Evolutionary conservation across 2,113 vertebrate species (phyloP), one percentile per base, ranked within the genome.

Genomic region (Corythoichthys haematopterus): DNA sequence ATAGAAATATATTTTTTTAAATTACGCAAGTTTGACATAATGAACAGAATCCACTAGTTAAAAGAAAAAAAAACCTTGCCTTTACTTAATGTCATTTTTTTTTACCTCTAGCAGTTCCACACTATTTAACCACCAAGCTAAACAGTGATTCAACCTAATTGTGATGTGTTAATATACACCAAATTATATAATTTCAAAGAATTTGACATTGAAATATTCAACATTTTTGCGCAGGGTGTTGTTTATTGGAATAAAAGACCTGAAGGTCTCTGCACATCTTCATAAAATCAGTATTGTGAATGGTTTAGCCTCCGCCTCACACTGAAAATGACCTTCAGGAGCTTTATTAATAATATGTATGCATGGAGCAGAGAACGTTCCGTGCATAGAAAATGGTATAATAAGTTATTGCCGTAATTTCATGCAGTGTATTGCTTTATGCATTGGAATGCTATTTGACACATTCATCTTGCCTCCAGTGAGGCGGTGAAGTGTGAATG

Each of bases 401-500:
- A 33, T 55, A 58, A 37, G 56, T 36, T 58, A 15, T 15, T 58
- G 0, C 9, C 10, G 2, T 33, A 9, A n/a, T 55, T 57, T 37
- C 36, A 43, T 45, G 58, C 36, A 28, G 8, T 0, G 9, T 55
- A 33, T 10, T 37, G 35, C 52, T 40, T 59, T n/a, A 15, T 70
- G 59, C 56, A 2, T 57, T 35, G 20, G n/a, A 60, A 20, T 68
- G 20, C n/a, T 55, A 28, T 69, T 20, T 64, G n/a, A 59, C 47
- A 45, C 38, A 3, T 36, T 33, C 16, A 2, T 4, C 16, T 15
- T 0, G 4, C 14, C 57, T 12, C 3, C 46, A 10, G 38, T 60
- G 60, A 47, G 35, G 46, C 40, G 37, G 64, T 55, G 43, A 68
- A 46, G 71, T 74, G 63, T 81, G 63, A 72, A 61, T 60, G 12